Evolutionary conservation across 2,797 vertebrate species (phyloP).

Genomic region (Sebastes kiyomatsui): DNA sequence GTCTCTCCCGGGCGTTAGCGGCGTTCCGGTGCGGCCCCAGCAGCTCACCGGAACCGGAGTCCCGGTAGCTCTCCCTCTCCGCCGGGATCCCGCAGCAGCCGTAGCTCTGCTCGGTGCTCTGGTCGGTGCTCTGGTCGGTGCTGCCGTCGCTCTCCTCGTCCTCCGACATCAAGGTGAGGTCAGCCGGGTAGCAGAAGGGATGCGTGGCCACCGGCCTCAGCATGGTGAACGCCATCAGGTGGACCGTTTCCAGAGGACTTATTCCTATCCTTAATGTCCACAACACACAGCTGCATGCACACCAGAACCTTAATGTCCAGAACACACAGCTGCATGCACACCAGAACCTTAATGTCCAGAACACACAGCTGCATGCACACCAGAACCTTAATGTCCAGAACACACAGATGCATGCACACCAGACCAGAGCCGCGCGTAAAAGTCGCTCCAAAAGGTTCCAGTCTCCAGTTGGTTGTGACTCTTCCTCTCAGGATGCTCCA

Average conservation of each 20-base stretch:
- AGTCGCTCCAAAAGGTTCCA: not conserved
- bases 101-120: constrained; percentile 86
- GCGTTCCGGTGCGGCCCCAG: constrained; percentile 88
- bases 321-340: too few species aligned
- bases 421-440: constrained; percentile 19
- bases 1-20: constrained; percentile 89
- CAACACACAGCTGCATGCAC: too few species aligned
- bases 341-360: too few species aligned
- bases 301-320: too few species aligned
- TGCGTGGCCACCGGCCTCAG: constrained; percentile 87
- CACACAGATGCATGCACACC: too few species aligned
- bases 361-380: constrained; percentile 1
- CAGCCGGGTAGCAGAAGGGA: constrained; percentile 81
- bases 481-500: constrained; percentile 25
- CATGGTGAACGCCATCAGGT: constrained; percentile 86
- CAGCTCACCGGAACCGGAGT: constrained; percentile 41
- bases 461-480: constrained; percentile 3
- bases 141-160: constrained; percentile 88
- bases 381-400: not conserved
- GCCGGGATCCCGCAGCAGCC: constrained; percentile 80
- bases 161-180: constrained; percentile 84
- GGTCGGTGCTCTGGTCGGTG: constrained; percentile 85
- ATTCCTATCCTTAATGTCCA: too few species aligned
- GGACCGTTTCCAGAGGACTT: too few species aligned
- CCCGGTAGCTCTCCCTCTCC: constrained; percentile 60